A percentile compares a stretch with the other conserved stretches of the same genome.
These are phyloP conservation scores for Cephus rjabovi DNA, from an alignment of 2,888 invertebrate genomes.

Conservation along the genomic window DNA sequence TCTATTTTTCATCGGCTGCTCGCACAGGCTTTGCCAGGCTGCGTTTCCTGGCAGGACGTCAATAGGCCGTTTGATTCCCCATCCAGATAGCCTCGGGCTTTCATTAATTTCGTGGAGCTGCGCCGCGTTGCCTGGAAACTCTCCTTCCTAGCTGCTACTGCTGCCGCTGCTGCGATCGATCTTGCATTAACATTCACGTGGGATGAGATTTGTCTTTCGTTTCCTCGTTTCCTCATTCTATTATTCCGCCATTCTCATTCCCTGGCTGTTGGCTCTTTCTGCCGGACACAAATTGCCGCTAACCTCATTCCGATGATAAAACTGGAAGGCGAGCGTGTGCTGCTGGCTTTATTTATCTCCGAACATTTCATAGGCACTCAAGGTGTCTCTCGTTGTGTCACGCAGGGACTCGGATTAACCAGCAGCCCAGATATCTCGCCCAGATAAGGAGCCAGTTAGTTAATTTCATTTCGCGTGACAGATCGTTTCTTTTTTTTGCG, in stretches of 20 bases:
- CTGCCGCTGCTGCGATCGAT: background rate
- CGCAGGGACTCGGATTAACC: background rate
- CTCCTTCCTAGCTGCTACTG: background rate
- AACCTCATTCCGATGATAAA: background rate
- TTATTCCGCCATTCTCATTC: background rate
- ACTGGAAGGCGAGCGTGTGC: background rate
- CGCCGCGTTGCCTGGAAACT: background rate
- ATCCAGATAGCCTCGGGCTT: background rate
- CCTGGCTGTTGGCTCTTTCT: background rate
- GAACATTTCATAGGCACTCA: background rate
- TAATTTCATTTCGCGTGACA: background rate
- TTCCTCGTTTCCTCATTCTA: background rate
- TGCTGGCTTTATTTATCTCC: background rate
- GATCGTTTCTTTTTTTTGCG: background rate
- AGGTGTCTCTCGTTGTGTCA: background rate
- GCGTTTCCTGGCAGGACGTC: background rate
- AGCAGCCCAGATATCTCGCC: background rate
- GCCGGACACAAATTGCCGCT: background rate
- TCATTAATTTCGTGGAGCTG: background rate
- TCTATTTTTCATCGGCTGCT: slow-evolving; percentile 1
- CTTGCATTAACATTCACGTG: background rate
- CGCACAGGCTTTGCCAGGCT: background rate
- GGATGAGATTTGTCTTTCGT: background rate
- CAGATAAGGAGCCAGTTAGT: background rate
- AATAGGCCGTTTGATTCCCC: background rate